Evolutionary conservation across 2,113 vertebrate genomes (phyloP).

Genomic region (Ammodytes dubius): DNA sequence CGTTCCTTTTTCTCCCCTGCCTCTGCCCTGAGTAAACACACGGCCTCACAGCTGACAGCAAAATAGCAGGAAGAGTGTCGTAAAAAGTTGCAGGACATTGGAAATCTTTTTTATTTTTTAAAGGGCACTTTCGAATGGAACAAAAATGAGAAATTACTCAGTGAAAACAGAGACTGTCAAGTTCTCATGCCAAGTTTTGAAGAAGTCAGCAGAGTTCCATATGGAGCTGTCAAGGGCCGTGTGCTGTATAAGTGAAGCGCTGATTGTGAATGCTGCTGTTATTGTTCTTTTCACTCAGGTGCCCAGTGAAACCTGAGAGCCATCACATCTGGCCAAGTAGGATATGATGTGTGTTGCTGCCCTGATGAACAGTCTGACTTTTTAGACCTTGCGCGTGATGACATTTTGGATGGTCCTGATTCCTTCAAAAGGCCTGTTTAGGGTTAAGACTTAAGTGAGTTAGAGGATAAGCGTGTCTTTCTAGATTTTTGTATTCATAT

Average conservation of each 20-base stretch:
- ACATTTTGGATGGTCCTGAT: background rate
- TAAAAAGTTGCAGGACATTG: conserved; percentile 52
- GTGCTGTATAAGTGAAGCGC: background rate
- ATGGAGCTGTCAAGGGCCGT: conserved; percentile 38
- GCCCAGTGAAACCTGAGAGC: conserved; percentile 58
- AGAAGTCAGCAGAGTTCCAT: conserved; percentile 50
- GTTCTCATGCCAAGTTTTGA: conserved; percentile 34
- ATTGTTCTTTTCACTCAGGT: conserved; percentile 39
- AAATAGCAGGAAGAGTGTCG: conserved; percentile 64
- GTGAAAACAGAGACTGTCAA: background rate
- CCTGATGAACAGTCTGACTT: conserved; percentile 1
- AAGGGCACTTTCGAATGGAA: conserved; percentile 38
- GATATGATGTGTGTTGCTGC: conserved; percentile 16
- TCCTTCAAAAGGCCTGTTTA: background rate
- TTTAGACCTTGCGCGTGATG: background rate
- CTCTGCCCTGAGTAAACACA: conserved; percentile 54
- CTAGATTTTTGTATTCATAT: background rate
- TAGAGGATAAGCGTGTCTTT: background rate
- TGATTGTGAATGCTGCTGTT: conserved; percentile 36
- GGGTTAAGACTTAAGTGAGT: background rate
- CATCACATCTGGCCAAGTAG: conserved; percentile 53
- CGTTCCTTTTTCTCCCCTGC: conserved; percentile 10
- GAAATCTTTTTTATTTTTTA: background rate
- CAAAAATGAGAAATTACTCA: conserved; percentile 26
- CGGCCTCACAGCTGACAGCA: conserved; percentile 43